Base-by-base conservation (phyloP, 1,140 invertebrate species). In the Ceratoteleas bidentatus region DNA sequence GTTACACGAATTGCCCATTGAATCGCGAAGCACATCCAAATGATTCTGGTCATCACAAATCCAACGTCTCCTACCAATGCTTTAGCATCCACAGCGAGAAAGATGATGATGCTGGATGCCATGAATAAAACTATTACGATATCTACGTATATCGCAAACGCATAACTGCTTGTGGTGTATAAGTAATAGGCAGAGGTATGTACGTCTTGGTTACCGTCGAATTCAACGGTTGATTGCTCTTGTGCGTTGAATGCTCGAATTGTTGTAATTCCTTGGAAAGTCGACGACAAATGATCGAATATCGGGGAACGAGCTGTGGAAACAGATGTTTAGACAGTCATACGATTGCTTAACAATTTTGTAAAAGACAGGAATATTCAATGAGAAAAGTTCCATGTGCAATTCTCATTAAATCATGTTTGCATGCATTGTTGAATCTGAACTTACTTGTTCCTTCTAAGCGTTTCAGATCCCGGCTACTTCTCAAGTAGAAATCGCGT, bases 401-500 rank as follows among this genome's bases (percentile, higher is more conserved):
- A 24, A 24, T 24, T 24, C n/a, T n/a, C n/a, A n/a, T n/a, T n/a
- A n/a, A n/a, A n/a, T n/a, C n/a, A n/a, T n/a, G n/a, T n/a, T n/a
- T n/a, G n/a, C 4, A 24, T 24, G 4, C 24, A 24, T 24, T 2
- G 4, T 24, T 24, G 24, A 24, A 24, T 24, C 1, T 47, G 13
- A 50, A 64, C 49, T 38, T 49, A 74, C 13, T 83, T 94, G 94
- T 95, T 86, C 95, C 96, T 93, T 98, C 97, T 64, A 98, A 92
- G 73, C 97, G 93, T 91, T 98, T 98, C 9, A 98, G 93, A 90
- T 95, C 96, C 65, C 97, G 92, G 13, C 96, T 96, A 0, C 96
- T 96, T 15, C 92, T 92, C 13, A 98, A 90, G 88, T 98, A 98
- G 86, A 97, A 95, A 65, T 92, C 91, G 40, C 96, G 89, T 45